Percentiles rank a stretch among this genome's conserved stretches.
These are phyloP conservation scores for Lophius piscatorius DNA, from an alignment of 2,113 vertebrate species.

Conservation along the genomic window DNA sequence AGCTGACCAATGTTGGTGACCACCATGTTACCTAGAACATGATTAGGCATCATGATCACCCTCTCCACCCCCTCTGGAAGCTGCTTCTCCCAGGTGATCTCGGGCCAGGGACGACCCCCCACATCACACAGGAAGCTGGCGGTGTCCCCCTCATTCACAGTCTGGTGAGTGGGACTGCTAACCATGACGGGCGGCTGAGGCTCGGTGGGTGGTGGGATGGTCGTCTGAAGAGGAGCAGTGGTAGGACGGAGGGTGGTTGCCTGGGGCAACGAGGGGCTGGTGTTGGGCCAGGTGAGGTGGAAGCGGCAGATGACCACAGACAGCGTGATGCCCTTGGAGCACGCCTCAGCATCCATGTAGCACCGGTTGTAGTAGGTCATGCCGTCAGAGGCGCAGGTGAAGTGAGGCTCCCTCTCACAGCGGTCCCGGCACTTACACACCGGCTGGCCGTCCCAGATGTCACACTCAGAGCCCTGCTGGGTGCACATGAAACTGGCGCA, in stretches of 20 bases:
- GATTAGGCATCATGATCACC: conserved; percentile 89
- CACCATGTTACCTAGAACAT: conserved; percentile 89
- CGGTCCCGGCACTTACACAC: conserved; percentile 95
- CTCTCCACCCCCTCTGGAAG: conserved; percentile 80
- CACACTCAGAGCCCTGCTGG: conserved; percentile 95
- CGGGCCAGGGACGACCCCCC: conserved; percentile 85
- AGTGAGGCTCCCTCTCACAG: conserved; percentile 95
- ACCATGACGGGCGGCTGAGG: conserved; percentile 79
- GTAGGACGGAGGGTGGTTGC: conserved; percentile 79
- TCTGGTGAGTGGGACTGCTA: conserved; percentile 83
- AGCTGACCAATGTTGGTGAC: conserved; percentile 95
- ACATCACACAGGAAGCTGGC: conserved; percentile 95
- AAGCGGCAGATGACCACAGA: conserved; percentile 90
- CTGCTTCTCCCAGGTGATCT: conserved; percentile 94
- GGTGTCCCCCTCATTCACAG: conserved; percentile 85
- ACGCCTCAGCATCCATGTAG: conserved; percentile 98
- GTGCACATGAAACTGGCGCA: conserved; percentile 92
- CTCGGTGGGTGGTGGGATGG: conserved; percentile 59
- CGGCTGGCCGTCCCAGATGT: conserved; percentile 94
- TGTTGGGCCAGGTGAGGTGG: conserved; percentile 91
- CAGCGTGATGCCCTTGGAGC: conserved; percentile 90
- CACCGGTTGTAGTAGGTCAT: conserved; percentile 99
- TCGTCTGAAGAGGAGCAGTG: conserved; percentile 53
- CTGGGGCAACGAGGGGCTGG: conserved; percentile 79
- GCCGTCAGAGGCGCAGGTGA: conserved; percentile 95